phyloP scores from a whole-genome alignment of 2,797 vertebrate genomes.

The Ataeniobius toweri region DNA sequence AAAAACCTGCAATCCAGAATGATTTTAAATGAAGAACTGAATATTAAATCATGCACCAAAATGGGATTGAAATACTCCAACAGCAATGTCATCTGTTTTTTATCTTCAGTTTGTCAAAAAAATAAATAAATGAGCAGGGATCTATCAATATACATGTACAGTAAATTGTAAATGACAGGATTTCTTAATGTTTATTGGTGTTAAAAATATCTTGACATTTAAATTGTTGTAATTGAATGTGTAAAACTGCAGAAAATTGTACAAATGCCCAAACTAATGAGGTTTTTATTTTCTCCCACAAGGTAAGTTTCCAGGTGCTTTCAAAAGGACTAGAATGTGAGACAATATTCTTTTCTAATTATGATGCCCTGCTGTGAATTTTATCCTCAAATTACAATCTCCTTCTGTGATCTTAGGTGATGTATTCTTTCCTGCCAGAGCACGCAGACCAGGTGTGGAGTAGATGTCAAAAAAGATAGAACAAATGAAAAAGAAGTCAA shows the following conservation, averaged over 20 bases:
- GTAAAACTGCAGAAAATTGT: not conserved
- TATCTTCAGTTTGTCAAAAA: not conserved
- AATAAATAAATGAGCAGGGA: not conserved
- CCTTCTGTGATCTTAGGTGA: not conserved
- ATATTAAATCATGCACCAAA: conserved; percentile 6
- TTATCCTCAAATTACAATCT: not conserved
- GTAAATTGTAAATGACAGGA: conserved; percentile 5
- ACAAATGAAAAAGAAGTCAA: conserved; percentile 21
- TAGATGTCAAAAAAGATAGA: conserved; percentile 14
- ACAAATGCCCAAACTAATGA: conserved; percentile 12
- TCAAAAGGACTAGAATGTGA: conserved; percentile 8
- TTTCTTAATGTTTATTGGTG: not conserved
- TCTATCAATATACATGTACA: not conserved
- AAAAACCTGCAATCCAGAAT: conserved; percentile 16
- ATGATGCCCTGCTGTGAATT: not conserved
- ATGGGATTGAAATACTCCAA: not conserved
- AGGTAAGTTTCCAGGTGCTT: conserved; percentile 3
- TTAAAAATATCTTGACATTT: not conserved
- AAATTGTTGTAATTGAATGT: conserved; percentile 2
- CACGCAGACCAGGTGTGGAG: conserved; percentile 2
- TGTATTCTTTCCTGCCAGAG: conserved; percentile 11
- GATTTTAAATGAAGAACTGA: conserved; percentile 12
- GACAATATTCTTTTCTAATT: conserved; percentile 11
- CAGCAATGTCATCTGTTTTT: not conserved
- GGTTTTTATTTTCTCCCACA: conserved; percentile 4